Base-by-base conservation (phyloP, 2,797 vertebrate genomes). In the Urophycis tenuis region DNA sequence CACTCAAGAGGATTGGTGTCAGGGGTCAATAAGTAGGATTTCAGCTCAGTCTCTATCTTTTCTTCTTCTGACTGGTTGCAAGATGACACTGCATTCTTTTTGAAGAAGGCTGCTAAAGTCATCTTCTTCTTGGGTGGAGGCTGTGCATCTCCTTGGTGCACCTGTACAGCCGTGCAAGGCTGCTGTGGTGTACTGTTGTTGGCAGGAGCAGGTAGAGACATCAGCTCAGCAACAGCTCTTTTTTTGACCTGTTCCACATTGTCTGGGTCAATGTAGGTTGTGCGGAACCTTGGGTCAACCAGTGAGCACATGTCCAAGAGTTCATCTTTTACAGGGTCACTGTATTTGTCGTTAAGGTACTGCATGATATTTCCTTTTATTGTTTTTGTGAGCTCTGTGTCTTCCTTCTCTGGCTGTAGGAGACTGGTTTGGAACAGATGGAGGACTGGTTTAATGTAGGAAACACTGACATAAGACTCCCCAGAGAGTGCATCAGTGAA, bases 81-180 rank as follows among this genome's bases (percentile, higher is more conserved):
- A n/a, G 75, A 19, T 30, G 81, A 71, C 31, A 29, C 76, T 36
- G 10, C 3, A 10, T 19, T 80, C 75, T 76, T 84, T n/a, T 45
- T 76, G 71, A 81, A 78, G 71, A 81, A 82, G 41, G 17, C 17
- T 12, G 39, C 71, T 71, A 77, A 53, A 72, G 80, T 84, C 15
- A 29, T 78, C 41, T 79, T 80, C 30, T 73, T 77, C 30, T 77
- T 81, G n/a, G n/a, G n/a, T n/a, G n/a, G n/a, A n/a, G n/a, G n/a
- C n/a, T n/a, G n/a, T n/a, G n/a, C n/a, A n/a, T 79, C 41, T 45
- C 75, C 41, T 34, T 82, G 74, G 71, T 3, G 3, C 77, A 64
- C 39, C 36, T 77, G 75, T 14, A 78, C 75, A 83, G 71, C 53
- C 75, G 78, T 32, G 3, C 74, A 49, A 75, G 76, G 22, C 75